Evolutionary conservation across 2,797 vertebrate species (phyloP).

Genomic region (Fringilla coelebs): DNA sequence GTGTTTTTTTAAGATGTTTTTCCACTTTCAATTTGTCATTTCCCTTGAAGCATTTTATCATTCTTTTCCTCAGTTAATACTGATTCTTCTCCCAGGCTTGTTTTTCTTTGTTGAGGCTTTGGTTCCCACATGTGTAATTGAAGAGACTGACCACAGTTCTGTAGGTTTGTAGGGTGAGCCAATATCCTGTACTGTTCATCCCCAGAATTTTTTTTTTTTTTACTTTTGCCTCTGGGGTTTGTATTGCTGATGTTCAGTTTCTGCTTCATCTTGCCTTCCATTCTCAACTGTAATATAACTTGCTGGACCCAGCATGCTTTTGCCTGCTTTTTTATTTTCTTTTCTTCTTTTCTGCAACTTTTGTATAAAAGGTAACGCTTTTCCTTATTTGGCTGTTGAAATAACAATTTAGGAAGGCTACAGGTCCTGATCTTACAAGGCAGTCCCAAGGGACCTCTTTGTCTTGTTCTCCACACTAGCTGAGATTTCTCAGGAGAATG

Average conservation of each 20-base stretch:
- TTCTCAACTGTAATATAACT: not conserved
- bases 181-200: not conserved
- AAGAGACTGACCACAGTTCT: not conserved
- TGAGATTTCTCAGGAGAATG: not conserved
- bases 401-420: not conserved
- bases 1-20: not conserved
- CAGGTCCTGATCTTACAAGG: not conserved
- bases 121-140: not conserved
- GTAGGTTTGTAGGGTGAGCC: not conserved
- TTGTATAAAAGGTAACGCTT: not conserved
- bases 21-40: not conserved
- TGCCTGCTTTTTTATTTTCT: not conserved
- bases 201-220: not conserved
- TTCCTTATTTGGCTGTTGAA: not conserved
- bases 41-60: not conserved
- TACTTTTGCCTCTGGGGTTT: not conserved
- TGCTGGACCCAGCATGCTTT: not conserved
- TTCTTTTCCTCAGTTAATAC: not conserved
- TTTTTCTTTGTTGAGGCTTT: not conserved
- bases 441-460: not conserved
- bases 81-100: not conserved
- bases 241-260: not conserved
- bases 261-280: not conserved
- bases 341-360: not conserved
- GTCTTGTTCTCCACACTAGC: not conserved